Conservation (phyloP, 1,140 invertebrate species). For the Philotrypesis tridentata region DNA sequence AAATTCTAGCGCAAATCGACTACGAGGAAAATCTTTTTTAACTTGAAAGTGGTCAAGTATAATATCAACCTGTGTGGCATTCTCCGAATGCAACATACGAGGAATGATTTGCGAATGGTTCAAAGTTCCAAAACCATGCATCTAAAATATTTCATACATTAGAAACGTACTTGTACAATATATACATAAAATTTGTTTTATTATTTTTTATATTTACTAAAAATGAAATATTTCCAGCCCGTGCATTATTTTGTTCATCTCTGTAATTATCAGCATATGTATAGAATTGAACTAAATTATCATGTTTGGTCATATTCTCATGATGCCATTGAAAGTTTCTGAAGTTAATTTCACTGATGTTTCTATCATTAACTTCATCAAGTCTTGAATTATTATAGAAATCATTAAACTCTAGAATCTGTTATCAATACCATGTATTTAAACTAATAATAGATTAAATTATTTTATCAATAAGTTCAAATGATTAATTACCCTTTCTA, state of each 20-base stretch:
- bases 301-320: slow-evolving; percentile 61
- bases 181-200: neutral
- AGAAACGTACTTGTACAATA: neutral
- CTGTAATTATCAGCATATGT: slow-evolving; percentile 66
- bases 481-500: slow-evolving; percentile 73
- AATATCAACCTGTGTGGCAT: slow-evolving; percentile 79
- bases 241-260: slow-evolving; percentile 59
- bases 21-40: slow-evolving; percentile 69
- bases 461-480: neutral
- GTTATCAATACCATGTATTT: slow-evolving; percentile 29
- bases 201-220: slow-evolving; percentile 60
- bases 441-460: slow-evolving; percentile 13
- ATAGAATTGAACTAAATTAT: slow-evolving; percentile 67
- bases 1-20: slow-evolving; percentile 78
- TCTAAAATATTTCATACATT: too few relatives aligned
- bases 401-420: slow-evolving; percentile 77
- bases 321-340: slow-evolving; percentile 68
- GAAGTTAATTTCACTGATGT: slow-evolving; percentile 61
- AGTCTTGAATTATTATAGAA: slow-evolving; percentile 72
- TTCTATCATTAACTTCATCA: slow-evolving; percentile 56
- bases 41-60: slow-evolving; percentile 75
- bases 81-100: slow-evolving; percentile 78
- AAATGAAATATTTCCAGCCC: slow-evolving; percentile 64
- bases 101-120: slow-evolving; percentile 75
- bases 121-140: slow-evolving; percentile 73